Percentiles rank a stretch among this genome's conserved stretches.
Evolutionary conservation across 2,113 vertebrate species (phyloP).

Genomic region (Alosa alosa): DNA sequence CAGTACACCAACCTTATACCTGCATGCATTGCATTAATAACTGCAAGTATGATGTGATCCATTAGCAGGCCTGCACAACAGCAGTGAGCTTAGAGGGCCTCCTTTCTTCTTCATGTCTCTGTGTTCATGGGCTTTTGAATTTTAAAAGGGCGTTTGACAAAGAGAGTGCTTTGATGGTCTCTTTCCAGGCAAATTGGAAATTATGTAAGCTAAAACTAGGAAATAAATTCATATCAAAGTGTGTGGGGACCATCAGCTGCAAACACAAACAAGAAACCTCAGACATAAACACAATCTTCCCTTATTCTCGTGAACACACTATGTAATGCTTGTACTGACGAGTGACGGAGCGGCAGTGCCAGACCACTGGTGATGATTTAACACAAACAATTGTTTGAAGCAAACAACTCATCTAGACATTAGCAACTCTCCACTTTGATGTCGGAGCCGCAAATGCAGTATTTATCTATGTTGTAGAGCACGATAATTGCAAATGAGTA

Average conservation of each 20-base stretch:
- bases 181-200: slow-evolving; percentile 13
- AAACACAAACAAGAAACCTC: slow-evolving; percentile 7
- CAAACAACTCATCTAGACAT: background rate
- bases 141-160: slow-evolving; percentile 1
- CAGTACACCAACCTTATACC: background rate
- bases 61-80: background rate
- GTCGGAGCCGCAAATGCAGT: background rate
- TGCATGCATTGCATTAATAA: background rate
- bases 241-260: slow-evolving; percentile 15
- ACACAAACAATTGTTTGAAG: background rate
- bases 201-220: background rate
- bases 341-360: background rate
- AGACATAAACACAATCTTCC: slow-evolving; percentile 11
- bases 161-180: slow-evolving; percentile 3
- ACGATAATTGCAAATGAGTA: background rate
- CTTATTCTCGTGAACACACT: background rate
- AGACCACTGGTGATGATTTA: background rate
- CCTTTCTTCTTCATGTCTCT: background rate
- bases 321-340: background rate
- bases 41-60: background rate
- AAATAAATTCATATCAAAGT: slow-evolving; percentile 19
- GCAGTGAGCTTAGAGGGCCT: background rate
- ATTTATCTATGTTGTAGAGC: background rate
- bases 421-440: background rate
- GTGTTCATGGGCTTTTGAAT: slow-evolving; percentile 13